Conservation (phyloP, 2,888 invertebrate species). For the Abrostola tripartita region DNA sequence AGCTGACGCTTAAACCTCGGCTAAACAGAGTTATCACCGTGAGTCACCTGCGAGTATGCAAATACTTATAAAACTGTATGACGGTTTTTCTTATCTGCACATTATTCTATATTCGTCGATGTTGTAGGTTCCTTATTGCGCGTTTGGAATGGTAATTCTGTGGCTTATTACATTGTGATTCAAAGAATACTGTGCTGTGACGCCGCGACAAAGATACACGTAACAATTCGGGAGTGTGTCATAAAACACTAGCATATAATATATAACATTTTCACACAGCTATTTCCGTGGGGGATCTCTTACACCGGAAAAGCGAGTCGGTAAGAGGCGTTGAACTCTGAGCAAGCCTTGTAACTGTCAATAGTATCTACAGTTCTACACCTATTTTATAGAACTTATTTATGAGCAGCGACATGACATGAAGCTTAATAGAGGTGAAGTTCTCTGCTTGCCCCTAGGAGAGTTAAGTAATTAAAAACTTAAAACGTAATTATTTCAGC, state of each 20-base stretch:
- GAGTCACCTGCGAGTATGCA: background rate
- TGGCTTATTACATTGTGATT: conserved; percentile 4
- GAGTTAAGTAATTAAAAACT: too few relatives aligned
- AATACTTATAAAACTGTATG: background rate
- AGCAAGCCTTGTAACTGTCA: too few relatives aligned
- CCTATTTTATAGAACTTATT: too few relatives aligned
- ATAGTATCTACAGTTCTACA: too few relatives aligned
- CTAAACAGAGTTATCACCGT: background rate
- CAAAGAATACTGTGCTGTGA: conserved; percentile 2
- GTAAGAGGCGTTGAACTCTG: too few relatives aligned
- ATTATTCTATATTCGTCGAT: background rate
- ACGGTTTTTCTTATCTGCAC: background rate
- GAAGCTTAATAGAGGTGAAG: too few relatives aligned
- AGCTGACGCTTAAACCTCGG: too few relatives aligned
- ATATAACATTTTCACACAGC: conserved; percentile 30
- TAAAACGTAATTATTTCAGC: too few relatives aligned
- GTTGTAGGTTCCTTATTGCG: background rate
- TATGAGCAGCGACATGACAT: too few relatives aligned
- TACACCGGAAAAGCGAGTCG: too few relatives aligned
- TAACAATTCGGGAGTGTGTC: conserved; percentile 27
- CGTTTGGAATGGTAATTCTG: background rate
- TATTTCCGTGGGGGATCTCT: too few relatives aligned
- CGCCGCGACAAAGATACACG: conserved; percentile 10
- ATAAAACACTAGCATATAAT: conserved; percentile 29
- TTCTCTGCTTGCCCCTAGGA: too few relatives aligned